Base-by-base conservation (phyloP, 2,888 invertebrate species). In the Crossocerus cetratus region DNA sequence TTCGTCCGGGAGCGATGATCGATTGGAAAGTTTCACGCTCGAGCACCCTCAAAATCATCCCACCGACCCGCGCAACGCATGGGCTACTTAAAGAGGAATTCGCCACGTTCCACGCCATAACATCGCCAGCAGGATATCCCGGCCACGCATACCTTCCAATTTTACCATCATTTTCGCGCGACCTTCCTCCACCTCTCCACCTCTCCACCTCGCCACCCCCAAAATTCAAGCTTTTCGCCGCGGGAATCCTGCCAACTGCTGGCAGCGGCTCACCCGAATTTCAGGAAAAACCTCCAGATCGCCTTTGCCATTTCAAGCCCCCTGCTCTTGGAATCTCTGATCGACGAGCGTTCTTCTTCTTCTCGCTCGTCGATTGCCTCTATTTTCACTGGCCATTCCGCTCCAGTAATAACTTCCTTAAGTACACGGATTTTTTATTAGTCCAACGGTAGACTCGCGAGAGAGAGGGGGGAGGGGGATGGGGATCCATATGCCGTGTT, bases 1-100 rank as follows among this genome's bases (percentile, higher is more conserved):
- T 77, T 78, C 72, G 67, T 72, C 69, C 66, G 55, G 54, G 53
- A 57, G 69, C 61, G 73, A 81, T 77, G 81, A 81, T 81, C 77
- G 78, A 81, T 81, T 5, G 42, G n/a, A 53, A 65, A 71, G 45
- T 76, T 74, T 80, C 76, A 66, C 67, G 49, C 65, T 53, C 23
- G 22, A 14, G 16, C 16, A 2, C 49, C 0, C 49, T 49, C 49
- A n/a, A 49, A 32, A 49, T 49, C 14, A 8, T 49, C 4, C 14
- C 16, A 14, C 1, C 43, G 43, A 43, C 4, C 16, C 16, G 13
- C 49, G 2, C 8, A 32, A 2, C 5, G 32, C 1, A n/a, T 2
- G 2, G 14, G 16, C n/a, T 16, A 16, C 49, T 49, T 49, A 49
- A 49, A 49, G 49, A 49, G 49, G 5, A 49, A 49, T 49, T 49